Evolutionary conservation across 1,140 invertebrate genomes (phyloP).

Genomic region (Diorhabda carinulata): DNA sequence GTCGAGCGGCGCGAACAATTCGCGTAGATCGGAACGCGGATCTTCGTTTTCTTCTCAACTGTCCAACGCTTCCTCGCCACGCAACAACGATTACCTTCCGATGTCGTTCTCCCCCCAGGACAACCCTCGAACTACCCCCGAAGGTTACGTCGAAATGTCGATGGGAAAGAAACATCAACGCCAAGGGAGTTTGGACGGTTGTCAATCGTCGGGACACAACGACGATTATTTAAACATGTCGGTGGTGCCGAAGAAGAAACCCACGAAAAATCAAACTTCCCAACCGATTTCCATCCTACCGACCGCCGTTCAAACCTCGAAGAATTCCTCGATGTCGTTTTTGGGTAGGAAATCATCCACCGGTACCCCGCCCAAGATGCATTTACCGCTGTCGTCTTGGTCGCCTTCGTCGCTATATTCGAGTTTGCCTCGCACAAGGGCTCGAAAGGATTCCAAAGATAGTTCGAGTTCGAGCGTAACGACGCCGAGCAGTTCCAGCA

Average conservation of each 20-base stretch:
- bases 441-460: constrained; percentile 45
- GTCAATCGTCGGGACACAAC: constrained; percentile 33
- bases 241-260: constrained; percentile 31
- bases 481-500: constrained; percentile 55
- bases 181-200: constrained; percentile 38
- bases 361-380: constrained; percentile 48
- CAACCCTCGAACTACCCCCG: constrained; percentile 30
- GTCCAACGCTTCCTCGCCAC: constrained; percentile 27
- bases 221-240: constrained; percentile 48
- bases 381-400: constrained; percentile 40
- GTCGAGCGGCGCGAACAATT: constrained; percentile 37
- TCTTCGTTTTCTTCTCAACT: constrained; percentile 39
- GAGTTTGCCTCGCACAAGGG: constrained; percentile 42
- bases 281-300: constrained; percentile 59
- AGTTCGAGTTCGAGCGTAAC: constrained; percentile 49
- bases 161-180: constrained; percentile 38
- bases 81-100: constrained; percentile 14
- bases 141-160: constrained; percentile 63
- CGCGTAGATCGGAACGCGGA: constrained; percentile 47
- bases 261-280: constrained; percentile 51
- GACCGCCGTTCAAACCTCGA: constrained; percentile 18
- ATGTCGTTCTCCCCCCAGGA: constrained; percentile 43
- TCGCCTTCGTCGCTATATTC: constrained; percentile 38
- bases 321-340: constrained; percentile 24
- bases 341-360: constrained; percentile 43